Percentiles rank a stretch among this genome's conserved stretches.
These are phyloP conservation scores for Napeogenes sylphis DNA, from an alignment of 2,888 invertebrate genomes.

Conservation along the genomic window DNA sequence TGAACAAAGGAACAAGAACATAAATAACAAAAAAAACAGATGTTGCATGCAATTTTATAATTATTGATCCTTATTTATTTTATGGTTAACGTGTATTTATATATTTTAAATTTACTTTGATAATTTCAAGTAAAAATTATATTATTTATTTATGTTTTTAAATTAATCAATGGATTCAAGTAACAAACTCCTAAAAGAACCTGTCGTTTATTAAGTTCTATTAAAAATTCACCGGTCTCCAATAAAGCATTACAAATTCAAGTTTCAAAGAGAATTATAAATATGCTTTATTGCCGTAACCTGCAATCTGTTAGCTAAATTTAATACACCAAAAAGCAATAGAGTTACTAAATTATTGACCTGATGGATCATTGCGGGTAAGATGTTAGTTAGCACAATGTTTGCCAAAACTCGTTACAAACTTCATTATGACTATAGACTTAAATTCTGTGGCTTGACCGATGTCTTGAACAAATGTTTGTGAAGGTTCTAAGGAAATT, in stretches of 20 bases:
- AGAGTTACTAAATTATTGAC: constrained; percentile 10
- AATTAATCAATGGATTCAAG: no score
- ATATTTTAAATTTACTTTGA: no score
- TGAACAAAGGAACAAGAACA: no score
- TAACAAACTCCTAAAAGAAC: no score
- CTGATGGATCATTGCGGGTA: constrained; percentile 6
- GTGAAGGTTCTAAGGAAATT: constrained; percentile 6
- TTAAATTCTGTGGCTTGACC: constrained; percentile 19
- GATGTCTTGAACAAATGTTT: constrained; percentile 20
- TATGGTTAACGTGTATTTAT: no score
- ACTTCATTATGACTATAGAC: constrained; percentile 20
- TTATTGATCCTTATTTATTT: no score
- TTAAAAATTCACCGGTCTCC: background rate
- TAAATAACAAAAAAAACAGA: no score
- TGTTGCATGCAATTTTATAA: no score
- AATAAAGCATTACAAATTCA: background rate
- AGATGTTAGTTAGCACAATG: constrained; percentile 12
- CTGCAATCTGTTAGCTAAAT: constrained; percentile 3
- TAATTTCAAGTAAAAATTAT: no score
- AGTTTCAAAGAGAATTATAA: background rate
- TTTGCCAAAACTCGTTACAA: constrained; percentile 21
- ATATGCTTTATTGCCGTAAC: constrained; percentile 2
- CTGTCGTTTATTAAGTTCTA: background rate
- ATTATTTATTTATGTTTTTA: no score
- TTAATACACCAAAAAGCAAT: constrained; percentile 2